These are phyloP conservation scores for Lordiphosa clarofinis DNA, from an alignment of 1,140 invertebrate species.

Conservation along the genomic window DNA sequence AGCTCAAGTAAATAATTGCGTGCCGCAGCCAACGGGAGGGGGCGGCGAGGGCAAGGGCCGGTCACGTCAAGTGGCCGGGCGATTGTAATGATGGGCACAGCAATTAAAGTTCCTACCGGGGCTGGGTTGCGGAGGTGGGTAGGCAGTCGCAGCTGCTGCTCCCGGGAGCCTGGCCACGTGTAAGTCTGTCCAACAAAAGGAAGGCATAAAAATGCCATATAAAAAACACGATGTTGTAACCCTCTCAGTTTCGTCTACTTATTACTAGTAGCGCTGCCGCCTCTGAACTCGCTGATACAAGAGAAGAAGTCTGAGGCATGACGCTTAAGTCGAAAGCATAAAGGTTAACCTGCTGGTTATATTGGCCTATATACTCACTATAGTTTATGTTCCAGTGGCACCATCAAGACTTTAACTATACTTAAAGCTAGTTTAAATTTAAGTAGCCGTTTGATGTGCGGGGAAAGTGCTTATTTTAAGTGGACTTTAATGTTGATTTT, in stretches of 20 bases:
- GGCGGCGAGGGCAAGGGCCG: constrained; percentile 14
- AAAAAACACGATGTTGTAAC: constrained; percentile 52
- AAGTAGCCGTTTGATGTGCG: constrained; percentile 25
- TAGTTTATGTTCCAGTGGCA: constrained; percentile 33
- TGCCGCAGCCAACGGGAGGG: constrained; percentile 9
- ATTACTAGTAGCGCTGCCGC: constrained; percentile 7
- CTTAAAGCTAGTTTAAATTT: constrained; percentile 50
- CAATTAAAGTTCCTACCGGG: constrained; percentile 56
- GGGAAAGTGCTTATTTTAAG: constrained; percentile 6
- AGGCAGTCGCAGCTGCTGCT: constrained; percentile 33
- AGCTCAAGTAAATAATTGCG: constrained; percentile 76
- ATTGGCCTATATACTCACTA: constrained; percentile 37
- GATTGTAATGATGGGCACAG: constrained; percentile 72
- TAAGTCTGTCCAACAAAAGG: constrained; percentile 57
- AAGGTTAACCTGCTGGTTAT: constrained; percentile 55
- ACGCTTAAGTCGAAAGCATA: constrained; percentile 54
- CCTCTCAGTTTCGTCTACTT: too few relatives aligned
- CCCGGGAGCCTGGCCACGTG: constrained; percentile 24
- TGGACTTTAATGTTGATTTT: constrained; percentile 28
- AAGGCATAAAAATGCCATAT: constrained; percentile 65
- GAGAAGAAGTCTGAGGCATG: constrained; percentile 27
- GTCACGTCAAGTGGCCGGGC: constrained; percentile 45
- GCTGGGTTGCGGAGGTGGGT: constrained; percentile 11
- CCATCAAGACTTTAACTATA: constrained; percentile 35
- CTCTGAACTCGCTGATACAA: constrained; percentile 6